A percentile compares a stretch with the other conserved stretches of the same genome.
These are phyloP conservation scores for Helicorthomorpha holstii DNA, from an alignment of 1,140 invertebrate species.

Conservation along the genomic window DNA sequence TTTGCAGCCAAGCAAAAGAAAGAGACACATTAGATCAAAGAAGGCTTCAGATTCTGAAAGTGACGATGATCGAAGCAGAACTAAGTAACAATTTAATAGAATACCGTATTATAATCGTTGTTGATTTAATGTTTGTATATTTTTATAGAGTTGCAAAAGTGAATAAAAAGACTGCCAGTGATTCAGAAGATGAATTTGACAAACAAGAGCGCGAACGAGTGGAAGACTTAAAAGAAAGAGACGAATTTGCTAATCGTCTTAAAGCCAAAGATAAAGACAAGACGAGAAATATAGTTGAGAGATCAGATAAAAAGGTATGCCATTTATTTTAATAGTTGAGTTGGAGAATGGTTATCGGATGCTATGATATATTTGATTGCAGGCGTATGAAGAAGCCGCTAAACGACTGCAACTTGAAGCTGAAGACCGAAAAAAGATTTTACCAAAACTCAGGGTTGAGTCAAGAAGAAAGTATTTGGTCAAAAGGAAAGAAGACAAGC, in stretches of 20 bases:
- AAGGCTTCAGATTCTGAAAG: conserved; percentile 6
- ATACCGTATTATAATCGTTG: background rate
- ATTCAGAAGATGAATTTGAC: conserved; percentile 26
- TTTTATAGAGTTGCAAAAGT: background rate
- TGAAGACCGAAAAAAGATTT: conserved; percentile 63
- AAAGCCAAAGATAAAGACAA: conserved; percentile 79
- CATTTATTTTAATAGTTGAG: too few species aligned
- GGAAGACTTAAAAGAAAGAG: conserved; percentile 74
- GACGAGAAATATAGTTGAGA: conserved; percentile 58
- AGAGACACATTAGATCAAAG: too few species aligned
- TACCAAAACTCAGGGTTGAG: conserved; percentile 73
- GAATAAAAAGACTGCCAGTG: background rate
- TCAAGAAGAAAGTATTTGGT: conserved; percentile 85
- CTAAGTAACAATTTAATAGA: background rate
- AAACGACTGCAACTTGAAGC: conserved; percentile 75
- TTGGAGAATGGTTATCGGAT: too few species aligned
- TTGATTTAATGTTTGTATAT: conserved; percentile 10
- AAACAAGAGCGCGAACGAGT: conserved; percentile 46
- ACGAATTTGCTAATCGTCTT: conserved; percentile 80
- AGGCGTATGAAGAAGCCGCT: conserved; percentile 76
- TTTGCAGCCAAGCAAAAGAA: too few species aligned
- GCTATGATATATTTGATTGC: conserved; percentile 23
- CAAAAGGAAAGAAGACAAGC: conserved; percentile 90
- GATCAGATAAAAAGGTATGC: conserved; percentile 27
- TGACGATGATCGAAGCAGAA: background rate